Conservation (phyloP, 2,113 vertebrate species). For the Tenrec ecaudatus region DNA sequence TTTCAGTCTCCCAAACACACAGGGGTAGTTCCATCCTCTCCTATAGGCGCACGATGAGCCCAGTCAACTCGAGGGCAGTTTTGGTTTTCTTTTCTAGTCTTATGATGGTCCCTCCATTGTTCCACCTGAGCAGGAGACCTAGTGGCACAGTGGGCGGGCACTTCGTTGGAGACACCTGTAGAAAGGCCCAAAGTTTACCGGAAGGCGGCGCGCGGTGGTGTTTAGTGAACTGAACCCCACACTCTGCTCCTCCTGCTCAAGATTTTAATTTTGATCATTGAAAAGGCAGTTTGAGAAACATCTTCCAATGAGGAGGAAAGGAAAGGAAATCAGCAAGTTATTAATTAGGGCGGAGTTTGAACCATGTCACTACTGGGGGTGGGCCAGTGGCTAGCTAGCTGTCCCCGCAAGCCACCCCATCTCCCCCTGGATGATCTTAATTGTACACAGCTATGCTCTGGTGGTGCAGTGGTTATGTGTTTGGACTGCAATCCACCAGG, state of each 20-base stretch:
- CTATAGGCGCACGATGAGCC: no score
- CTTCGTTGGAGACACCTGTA: constrained; percentile 55
- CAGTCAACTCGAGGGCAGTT: no score
- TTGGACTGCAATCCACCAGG: no score
- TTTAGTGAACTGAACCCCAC: constrained; percentile 62
- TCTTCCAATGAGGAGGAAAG: constrained; percentile 50
- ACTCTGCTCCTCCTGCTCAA: neutral
- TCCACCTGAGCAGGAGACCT: no score
- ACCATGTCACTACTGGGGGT: constrained; percentile 49
- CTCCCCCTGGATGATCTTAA: constrained; percentile 70
- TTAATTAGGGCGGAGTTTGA: constrained; percentile 79
- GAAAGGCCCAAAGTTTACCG: constrained; percentile 71
- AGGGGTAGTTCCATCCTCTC: no score
- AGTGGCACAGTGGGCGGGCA: neutral
- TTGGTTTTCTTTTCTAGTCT: no score
- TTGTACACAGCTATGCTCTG: constrained; percentile 64
- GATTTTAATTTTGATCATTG: constrained; percentile 35
- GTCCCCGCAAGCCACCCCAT: constrained; percentile 66
- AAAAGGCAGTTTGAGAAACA: constrained; percentile 70
- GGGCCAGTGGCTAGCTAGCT: constrained; percentile 64
- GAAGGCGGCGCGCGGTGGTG: constrained; percentile 37
- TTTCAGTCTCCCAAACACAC: no score
- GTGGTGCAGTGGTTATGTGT: no score
- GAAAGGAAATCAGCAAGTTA: constrained; percentile 76
- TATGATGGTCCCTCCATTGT: no score